Percentiles rank a stretch among this genome's conserved stretches.
phyloP scores from a whole-genome alignment of 1,140 invertebrate genomes.

The Tetragonula clypearis region DNA sequence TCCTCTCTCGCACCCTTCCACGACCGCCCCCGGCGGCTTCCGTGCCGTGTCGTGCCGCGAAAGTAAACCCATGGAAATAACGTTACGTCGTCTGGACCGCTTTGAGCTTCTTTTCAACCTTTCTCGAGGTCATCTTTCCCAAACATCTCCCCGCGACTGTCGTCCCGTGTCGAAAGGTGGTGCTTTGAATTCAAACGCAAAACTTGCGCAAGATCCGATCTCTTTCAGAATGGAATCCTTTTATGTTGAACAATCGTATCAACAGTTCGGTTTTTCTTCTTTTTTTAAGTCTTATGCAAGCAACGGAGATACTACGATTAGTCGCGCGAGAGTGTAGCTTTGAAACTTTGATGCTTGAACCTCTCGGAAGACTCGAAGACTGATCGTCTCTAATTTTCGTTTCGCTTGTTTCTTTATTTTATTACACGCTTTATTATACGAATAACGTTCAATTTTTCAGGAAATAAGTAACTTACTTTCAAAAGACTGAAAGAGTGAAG shows the following conservation, averaged over 20 bases:
- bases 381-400: too few relatives aligned
- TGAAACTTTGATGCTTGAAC: too few relatives aligned
- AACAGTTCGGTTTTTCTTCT: background rate
- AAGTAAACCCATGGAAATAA: conserved; percentile 59
- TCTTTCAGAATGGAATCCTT: background rate
- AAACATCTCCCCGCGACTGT: conserved; percentile 5
- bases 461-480: too few relatives aligned
- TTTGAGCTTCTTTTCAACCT: conserved; percentile 50
- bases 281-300: accelerated
- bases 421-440: too few relatives aligned
- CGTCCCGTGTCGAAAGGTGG: background rate
- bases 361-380: too few relatives aligned
- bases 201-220: too few relatives aligned
- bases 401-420: too few relatives aligned
- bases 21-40: conserved; percentile 21
- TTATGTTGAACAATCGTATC: background rate
- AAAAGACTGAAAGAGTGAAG: too few relatives aligned
- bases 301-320: background rate
- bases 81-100: conserved; percentile 54
- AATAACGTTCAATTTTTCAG: too few relatives aligned
- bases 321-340: too few relatives aligned
- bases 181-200: too few relatives aligned
- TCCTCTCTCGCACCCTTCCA: conserved; percentile 20
- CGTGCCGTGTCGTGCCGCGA: conserved; percentile 14
- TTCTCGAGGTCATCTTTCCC: conserved; percentile 51